A percentile compares a stretch with the other conserved stretches of the same genome.
These are phyloP conservation scores for Tipula confusa DNA, from an alignment of 2,888 invertebrate species.

Conservation along the genomic window DNA sequence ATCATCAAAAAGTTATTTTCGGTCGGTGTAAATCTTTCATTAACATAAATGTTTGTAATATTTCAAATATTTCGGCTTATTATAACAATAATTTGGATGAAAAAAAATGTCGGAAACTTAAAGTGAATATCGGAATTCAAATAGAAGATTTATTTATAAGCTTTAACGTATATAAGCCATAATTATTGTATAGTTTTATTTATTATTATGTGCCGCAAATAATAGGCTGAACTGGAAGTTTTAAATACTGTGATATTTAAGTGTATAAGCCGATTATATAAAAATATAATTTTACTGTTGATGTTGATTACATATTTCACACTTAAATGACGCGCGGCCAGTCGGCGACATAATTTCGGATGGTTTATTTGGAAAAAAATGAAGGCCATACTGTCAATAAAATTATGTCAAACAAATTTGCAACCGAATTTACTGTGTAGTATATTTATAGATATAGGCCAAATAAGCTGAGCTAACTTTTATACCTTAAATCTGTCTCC, in stretches of 20 bases:
- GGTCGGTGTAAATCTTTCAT: neutral
- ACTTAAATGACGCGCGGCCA: neutral
- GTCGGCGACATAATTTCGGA: neutral
- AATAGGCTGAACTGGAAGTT: slow-evolving; percentile 20
- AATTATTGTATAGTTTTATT: neutral
- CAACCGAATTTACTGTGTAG: neutral
- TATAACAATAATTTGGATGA: neutral
- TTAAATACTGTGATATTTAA: slow-evolving; percentile 20
- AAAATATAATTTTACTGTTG: neutral
- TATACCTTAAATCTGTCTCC: neutral
- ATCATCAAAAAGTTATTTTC: neutral
- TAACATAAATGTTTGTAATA: neutral
- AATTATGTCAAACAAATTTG: neutral
- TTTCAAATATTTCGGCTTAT: neutral
- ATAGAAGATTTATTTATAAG: slow-evolving; percentile 6
- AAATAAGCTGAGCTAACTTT: too few species aligned
- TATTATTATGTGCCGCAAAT: neutral
- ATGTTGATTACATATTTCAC: slow-evolving; percentile 4
- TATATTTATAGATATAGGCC: too few species aligned
- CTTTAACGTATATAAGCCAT: neutral
- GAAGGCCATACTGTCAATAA: neutral
- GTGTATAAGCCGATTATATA: slow-evolving; percentile 25
- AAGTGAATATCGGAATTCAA: slow-evolving; percentile 25
- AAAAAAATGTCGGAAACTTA: slow-evolving; percentile 3
- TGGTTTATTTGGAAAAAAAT: neutral